Base-by-base conservation (phyloP, 1,140 invertebrate species). In the Drosophila ercepeae region DNA sequence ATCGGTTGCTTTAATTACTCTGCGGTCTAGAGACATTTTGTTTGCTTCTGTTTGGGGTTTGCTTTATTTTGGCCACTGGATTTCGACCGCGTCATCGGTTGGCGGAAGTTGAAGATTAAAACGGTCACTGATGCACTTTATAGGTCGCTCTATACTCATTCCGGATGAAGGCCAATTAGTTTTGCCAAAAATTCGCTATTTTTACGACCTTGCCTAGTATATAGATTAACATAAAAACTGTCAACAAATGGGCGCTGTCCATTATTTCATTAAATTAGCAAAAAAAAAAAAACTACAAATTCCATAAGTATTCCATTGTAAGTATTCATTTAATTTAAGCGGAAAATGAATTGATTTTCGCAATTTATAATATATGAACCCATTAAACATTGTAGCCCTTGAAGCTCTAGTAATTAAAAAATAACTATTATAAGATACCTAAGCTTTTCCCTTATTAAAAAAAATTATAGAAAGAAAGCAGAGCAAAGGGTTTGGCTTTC, bases 71-170 rank as follows among this genome's bases (percentile, higher is more conserved):
- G 18, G 53, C 23, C 29, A 25, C 14, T 45, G n/a, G 34, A 45
- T 41, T 41, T 48, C 16, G 58, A 46, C 75, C 57, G 67, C 53
- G 53, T 67, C 71, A 57, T 50, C 78, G 55, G 36, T 55, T 18
- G 72, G 32, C 78, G 78, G 78, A 82, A 83, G 74, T 83, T 60
- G 61, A 68, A 73, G 69, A 82, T 83, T 82, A 83, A 82, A 81
- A 55, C 46, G 42, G 74, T 53, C 67, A 74, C 53, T 51, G 51
- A 60, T 82, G 78, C 78, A 78, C 78, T 82, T 83, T 83, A 69
- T 82, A 50, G 75, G 63, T 78, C 75, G 75, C 51, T n/a, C n/a
- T 13, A 58, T 19, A n/a, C 27, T 50, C n/a, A 29, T 45, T 32
- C 11, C 54, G 23, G 13, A 27, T 9, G 39, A 82, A 78, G 78